phyloP scores from a whole-genome alignment of 2,113 vertebrate species.

The Pluvialis apricaria region DNA sequence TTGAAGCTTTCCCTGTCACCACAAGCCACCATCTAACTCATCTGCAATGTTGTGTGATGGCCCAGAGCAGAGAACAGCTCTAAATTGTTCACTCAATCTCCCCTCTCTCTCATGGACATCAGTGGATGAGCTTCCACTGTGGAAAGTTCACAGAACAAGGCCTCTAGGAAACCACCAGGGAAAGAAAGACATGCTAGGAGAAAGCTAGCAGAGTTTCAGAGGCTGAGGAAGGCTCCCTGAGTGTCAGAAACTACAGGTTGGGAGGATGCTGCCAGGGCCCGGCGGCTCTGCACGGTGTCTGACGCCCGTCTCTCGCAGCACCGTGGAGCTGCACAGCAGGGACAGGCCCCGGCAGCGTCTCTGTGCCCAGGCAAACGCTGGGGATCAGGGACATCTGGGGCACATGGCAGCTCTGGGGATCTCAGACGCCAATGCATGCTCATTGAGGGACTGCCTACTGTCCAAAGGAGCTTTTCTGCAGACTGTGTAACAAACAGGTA shows the following conservation, averaged over 20 bases:
- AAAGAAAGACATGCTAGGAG: no score
- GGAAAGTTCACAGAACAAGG: background rate
- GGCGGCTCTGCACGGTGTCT: rapidly evolving
- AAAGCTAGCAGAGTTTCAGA: background rate
- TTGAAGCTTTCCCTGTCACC: background rate
- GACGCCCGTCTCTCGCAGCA: background rate
- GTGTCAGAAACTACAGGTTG: background rate
- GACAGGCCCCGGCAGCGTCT: background rate
- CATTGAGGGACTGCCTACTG: background rate
- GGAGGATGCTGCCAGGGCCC: background rate
- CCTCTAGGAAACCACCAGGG: background rate
- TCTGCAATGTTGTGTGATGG: background rate
- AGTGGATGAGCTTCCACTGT: background rate
- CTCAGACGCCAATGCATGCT: rapidly evolving
- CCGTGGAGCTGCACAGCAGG: background rate
- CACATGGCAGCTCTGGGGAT: background rate
- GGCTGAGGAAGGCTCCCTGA: background rate
- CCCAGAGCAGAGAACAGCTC: background rate
- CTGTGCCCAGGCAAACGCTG: background rate
- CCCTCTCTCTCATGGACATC: background rate
- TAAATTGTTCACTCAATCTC: background rate
- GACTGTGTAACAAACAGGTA: no score
- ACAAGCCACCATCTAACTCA: no score
- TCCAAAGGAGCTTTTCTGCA: background rate
- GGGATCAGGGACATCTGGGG: background rate